phyloP scores from a whole-genome alignment of 2,888 invertebrate genomes.

The Euproctis similis region DNA sequence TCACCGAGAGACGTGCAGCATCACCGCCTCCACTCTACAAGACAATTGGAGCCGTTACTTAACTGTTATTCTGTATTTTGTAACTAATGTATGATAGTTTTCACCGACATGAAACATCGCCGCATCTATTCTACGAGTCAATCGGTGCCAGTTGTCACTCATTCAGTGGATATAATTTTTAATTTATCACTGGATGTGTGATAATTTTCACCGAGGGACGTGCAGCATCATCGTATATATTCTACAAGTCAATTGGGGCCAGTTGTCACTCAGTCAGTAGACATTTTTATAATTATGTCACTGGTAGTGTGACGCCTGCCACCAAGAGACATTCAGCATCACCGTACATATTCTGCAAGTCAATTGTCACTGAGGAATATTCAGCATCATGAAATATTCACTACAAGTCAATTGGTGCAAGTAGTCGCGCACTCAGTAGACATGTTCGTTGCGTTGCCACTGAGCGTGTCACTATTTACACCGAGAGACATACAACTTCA shows the following conservation, averaged over 20 bases:
- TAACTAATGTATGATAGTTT: slow-evolving; percentile 17
- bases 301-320: slow-evolving; percentile 9
- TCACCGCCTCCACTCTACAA: slow-evolving; percentile 10
- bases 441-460: too few species aligned
- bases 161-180: slow-evolving; percentile 11
- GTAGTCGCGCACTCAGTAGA: slow-evolving; percentile 19
- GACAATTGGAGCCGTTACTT: slow-evolving; percentile 4
- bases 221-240: slow-evolving; percentile 1
- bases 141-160: slow-evolving; percentile 7
- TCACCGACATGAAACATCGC: not conserved
- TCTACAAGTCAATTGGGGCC: not conserved
- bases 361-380: slow-evolving; percentile 5
- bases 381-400: too few species aligned
- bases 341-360: not conserved
- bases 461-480: slow-evolving; percentile 17
- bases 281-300: slow-evolving; percentile 9
- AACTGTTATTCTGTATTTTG: slow-evolving; percentile 13
- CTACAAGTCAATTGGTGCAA: too few species aligned
- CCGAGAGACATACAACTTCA: slow-evolving; percentile 3
- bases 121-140: slow-evolving; percentile 8
- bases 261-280: slow-evolving; percentile 6
- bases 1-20: not conserved
- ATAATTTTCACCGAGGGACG: slow-evolving; percentile 2
- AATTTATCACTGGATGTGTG: slow-evolving; percentile 14
- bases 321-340: not conserved